A percentile compares a stretch with the other conserved stretches of the same genome.
Evolutionary conservation across 2,797 vertebrate genomes (phyloP).

Genomic region (Rhinophrynus dorsalis): DNA sequence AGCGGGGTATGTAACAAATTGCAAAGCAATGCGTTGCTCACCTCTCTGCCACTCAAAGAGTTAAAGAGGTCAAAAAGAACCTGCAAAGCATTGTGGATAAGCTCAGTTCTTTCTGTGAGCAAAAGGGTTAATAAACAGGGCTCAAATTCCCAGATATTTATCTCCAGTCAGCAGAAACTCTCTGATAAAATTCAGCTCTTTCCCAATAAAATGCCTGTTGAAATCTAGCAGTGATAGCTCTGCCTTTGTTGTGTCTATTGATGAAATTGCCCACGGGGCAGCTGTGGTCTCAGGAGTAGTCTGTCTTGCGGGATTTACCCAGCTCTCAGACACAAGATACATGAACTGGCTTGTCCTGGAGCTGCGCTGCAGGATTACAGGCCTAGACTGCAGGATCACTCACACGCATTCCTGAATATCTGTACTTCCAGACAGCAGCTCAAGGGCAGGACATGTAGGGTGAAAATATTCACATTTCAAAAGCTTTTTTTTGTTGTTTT

Average conservation of each 20-base stretch:
- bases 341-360: constrained; percentile 6
- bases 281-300: neutral
- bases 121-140: no score
- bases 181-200: neutral
- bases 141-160: no score
- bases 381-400: neutral
- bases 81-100: no score
- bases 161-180: no score
- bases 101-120: no score
- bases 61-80: no score
- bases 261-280: constrained; percentile 13
- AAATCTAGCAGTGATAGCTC: no score
- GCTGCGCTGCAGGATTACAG: constrained; percentile 15
- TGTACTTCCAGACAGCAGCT: neutral
- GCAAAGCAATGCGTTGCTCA: no score
- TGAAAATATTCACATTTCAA: no score
- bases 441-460: neutral
- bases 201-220: neutral
- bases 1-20: no score
- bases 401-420: neutral
- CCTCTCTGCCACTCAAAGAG: no score
- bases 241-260: constrained; percentile 28
- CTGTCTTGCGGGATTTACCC: neutral
- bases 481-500: no score
- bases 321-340: neutral